These are phyloP conservation scores for Siphlonurus alternatus DNA, from an alignment of 2,888 invertebrate species.

Conservation along the genomic window DNA sequence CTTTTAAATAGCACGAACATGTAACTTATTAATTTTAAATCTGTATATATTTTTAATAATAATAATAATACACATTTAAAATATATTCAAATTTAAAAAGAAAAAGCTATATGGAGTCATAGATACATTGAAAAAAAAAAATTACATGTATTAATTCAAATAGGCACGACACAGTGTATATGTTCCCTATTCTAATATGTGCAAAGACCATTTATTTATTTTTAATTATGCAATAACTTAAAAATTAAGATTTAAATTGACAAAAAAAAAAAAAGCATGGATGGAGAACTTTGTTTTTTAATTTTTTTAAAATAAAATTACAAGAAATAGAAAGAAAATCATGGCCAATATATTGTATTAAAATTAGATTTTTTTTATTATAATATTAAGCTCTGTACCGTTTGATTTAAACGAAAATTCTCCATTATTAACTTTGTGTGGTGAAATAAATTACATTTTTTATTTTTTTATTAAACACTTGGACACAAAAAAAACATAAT, in stretches of 20 bases:
- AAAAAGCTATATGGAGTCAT: too few species aligned
- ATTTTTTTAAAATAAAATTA: not conserved
- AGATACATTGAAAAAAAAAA: too few species aligned
- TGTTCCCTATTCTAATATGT: not conserved
- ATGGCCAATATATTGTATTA: too few species aligned
- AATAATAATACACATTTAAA: too few species aligned
- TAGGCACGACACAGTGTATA: not conserved
- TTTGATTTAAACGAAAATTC: not conserved
- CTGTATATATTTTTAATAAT: too few species aligned
- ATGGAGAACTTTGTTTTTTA: too few species aligned
- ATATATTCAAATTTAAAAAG: too few species aligned
- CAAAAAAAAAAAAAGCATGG: too few species aligned
- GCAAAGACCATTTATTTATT: not conserved
- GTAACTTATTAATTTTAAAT: too few species aligned
- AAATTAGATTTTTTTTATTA: not conserved
- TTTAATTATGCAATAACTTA: not conserved
- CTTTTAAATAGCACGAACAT: too few species aligned
- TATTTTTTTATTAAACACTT: not conserved
- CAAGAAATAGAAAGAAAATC: not conserved
- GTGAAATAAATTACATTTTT: not conserved
- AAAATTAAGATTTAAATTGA: not conserved
- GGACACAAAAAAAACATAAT: not conserved
- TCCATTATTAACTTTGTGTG: not conserved
- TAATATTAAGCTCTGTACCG: not conserved
- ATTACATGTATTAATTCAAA: too few species aligned